Conservation (phyloP, 2,888 invertebrate genomes). For the Drosophila anceps region DNA sequence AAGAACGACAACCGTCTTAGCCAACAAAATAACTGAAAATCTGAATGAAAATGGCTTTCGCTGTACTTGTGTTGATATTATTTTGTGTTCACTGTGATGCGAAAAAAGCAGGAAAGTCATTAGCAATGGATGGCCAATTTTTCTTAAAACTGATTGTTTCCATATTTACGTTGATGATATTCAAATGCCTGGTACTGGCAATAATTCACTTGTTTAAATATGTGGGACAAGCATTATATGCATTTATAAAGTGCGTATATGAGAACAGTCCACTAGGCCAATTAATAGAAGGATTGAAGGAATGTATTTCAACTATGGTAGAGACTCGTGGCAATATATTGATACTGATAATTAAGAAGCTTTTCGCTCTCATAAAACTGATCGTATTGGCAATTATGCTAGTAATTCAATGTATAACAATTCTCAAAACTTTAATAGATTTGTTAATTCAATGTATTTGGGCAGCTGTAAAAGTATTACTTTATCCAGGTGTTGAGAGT, state of each 20-base stretch:
- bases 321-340: neutral
- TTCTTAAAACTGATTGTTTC: neutral
- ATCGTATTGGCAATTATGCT: neutral
- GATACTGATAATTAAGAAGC: neutral
- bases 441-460: neutral
- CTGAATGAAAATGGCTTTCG: neutral
- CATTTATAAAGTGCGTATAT: neutral
- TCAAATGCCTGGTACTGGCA: neutral
- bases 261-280: neutral
- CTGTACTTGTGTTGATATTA: neutral
- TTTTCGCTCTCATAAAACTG: neutral
- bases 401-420: neutral
- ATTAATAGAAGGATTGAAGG: neutral
- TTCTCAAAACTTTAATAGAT: neutral
- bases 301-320: neutral
- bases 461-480: neutral
- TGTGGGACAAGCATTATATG: neutral
- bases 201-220: neutral
- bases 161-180: neutral
- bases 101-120: neutral
- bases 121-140: neutral
- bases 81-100: neutral
- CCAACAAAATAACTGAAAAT: neutral
- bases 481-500: neutral
- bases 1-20: too few species aligned